phyloP scores from a whole-genome alignment of 2,888 invertebrate genomes.

The Spicauda simplicius region DNA sequence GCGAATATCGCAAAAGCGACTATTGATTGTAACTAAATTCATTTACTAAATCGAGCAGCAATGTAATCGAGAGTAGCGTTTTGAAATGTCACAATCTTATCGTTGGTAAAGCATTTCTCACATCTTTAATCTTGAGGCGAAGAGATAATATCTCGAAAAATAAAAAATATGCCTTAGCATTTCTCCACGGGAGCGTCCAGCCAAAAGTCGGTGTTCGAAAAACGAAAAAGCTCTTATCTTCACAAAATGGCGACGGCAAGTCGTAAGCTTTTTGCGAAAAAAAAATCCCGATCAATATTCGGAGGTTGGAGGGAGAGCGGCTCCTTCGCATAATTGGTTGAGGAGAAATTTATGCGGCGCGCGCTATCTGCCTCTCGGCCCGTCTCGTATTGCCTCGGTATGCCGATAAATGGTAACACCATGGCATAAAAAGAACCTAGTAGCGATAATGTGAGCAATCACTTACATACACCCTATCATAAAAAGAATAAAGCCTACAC shows the following conservation, averaged over 20 bases:
- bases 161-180: constrained; percentile 46
- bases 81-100: constrained; percentile 36
- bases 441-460: constrained; percentile 44
- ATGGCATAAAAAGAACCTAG: constrained; percentile 42
- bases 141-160: constrained; percentile 48
- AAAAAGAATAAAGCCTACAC: constrained; percentile 14
- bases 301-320: constrained; percentile 59
- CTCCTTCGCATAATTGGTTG: constrained; percentile 71
- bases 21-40: constrained; percentile 21
- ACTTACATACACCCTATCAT: constrained; percentile 14
- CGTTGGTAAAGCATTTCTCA: constrained; percentile 38
- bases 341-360: constrained; percentile 65
- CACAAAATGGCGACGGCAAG: constrained; percentile 66
- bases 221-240: constrained; percentile 70
- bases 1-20: background rate
- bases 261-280: constrained; percentile 64
- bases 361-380: constrained; percentile 57
- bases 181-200: constrained; percentile 56
- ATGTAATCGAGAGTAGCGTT: constrained; percentile 25
- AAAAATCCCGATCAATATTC: constrained; percentile 79
- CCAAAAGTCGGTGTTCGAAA: constrained; percentile 58
- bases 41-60: constrained; percentile 18
- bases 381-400: constrained; percentile 53
- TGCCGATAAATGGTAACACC: constrained; percentile 51
- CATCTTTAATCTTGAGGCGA: constrained; percentile 52